These are phyloP conservation scores for Ormyrus thymus DNA, from an alignment of 2,888 invertebrate genomes.

Conservation along the genomic window DNA sequence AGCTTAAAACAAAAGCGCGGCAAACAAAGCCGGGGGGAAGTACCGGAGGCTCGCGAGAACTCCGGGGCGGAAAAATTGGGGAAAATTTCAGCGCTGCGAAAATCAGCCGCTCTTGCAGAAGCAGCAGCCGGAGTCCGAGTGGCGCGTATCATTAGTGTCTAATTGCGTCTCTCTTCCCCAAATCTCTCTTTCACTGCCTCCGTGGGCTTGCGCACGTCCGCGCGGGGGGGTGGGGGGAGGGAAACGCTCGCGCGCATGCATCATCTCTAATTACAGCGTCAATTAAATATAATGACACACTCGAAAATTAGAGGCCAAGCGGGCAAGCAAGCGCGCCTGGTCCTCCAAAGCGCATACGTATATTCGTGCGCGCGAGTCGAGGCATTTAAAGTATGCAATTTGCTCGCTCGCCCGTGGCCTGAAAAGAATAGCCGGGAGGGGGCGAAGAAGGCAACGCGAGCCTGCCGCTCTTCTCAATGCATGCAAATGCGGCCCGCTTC, in stretches of 20 bases:
- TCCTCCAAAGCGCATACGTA: too few relatives aligned
- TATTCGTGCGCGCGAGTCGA: slow-evolving; percentile 10
- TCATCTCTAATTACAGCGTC: slow-evolving; percentile 65
- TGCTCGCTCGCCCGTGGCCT: not conserved
- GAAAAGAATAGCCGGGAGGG: not conserved
- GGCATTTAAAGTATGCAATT: slow-evolving; percentile 62
- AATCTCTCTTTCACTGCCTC: too few relatives aligned
- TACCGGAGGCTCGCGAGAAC: too few relatives aligned
- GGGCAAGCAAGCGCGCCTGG: too few relatives aligned
- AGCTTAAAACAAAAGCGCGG: too few relatives aligned
- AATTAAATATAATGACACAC: slow-evolving; percentile 65
- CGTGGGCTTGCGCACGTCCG: not conserved
- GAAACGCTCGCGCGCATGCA: slow-evolving; percentile 38
- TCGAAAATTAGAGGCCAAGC: slow-evolving; percentile 60
- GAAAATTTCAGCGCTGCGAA: too few relatives aligned
- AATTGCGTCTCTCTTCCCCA: not conserved
- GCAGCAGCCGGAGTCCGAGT: not conserved
- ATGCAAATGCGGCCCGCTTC: not conserved
- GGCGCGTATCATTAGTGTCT: not conserved
- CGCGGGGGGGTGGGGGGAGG: not conserved
- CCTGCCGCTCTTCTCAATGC: not conserved
- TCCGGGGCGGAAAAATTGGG: too few relatives aligned
- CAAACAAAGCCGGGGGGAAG: too few relatives aligned
- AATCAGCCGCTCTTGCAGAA: too few relatives aligned
- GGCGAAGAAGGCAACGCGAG: not conserved